Percentiles rank a stretch among this genome's conserved stretches.
Conservation (phyloP, 2,888 invertebrate species). For the Melitaea athalia region DNA sequence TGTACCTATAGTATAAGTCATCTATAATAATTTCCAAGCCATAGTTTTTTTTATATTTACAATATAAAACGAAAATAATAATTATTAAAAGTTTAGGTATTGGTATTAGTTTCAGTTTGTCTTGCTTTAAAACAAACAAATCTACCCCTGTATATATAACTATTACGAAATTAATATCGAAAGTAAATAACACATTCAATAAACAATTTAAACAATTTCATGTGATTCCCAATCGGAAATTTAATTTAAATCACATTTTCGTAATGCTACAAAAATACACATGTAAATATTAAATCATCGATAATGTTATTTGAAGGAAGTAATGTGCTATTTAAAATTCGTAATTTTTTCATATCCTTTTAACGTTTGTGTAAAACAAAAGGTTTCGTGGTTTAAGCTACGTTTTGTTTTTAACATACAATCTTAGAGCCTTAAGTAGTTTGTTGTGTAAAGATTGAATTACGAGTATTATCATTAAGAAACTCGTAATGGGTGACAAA, state of each 20-base stretch:
- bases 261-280: background rate
- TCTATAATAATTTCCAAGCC: too few relatives aligned
- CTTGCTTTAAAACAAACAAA: too few relatives aligned
- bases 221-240: too few relatives aligned
- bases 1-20: too few relatives aligned
- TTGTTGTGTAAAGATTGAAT: slow-evolving; percentile 5
- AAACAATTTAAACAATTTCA: too few relatives aligned
- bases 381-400: slow-evolving; percentile 1
- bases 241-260: background rate
- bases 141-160: too few relatives aligned
- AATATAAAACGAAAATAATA: too few relatives aligned
- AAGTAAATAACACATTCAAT: too few relatives aligned
- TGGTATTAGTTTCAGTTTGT: too few relatives aligned
- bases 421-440: slow-evolving; percentile 8
- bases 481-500: background rate
- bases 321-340: slow-evolving; percentile 3
- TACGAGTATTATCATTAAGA: background rate
- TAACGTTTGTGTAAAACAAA: slow-evolving; percentile 7
- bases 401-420: slow-evolving; percentile 19
- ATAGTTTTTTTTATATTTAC: too few relatives aligned
- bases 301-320: background rate
- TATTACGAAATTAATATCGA: too few relatives aligned
- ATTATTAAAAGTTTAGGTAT: too few relatives aligned
- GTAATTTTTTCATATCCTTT: slow-evolving; percentile 4
- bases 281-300: background rate